Evolutionary conservation across 2,888 invertebrate genomes (phyloP), one percentile per base, ranked within the genome.

Genomic region (Tetheella fluctuosa): DNA sequence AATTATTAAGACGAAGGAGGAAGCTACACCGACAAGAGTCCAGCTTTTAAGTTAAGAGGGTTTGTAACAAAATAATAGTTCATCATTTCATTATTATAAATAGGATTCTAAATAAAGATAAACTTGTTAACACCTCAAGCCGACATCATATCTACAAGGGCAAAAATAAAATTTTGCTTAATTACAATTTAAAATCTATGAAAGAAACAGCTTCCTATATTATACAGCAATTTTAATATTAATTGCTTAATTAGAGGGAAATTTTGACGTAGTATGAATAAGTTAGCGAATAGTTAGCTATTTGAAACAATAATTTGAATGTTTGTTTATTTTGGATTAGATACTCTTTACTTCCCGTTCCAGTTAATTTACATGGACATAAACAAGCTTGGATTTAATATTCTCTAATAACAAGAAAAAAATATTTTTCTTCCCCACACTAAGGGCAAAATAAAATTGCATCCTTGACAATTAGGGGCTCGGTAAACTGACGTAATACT

Each of bases 401-500:
- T 20, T 48, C 20, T 20, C 7, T 48, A 8, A 10, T 48, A 48
- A 48, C 42, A 48, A 42, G 17, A n/a, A 42, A 20, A 48, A 48
- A 39, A 34, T 10, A 15, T 10, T 20, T 17, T 42, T 42, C 10
- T 2, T 20, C 6, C 48, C 48, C 20, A 48, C 48, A 48, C 17
- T 48, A 48, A 48, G 48, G 48, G 48, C 48, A 48, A 20, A 48
- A 48, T 48, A 48, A 48, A 48, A 48, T 48, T 48, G 48, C 48
- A 48, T 48, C 48, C 48, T 48, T 48, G 20, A 48, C 48, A 48
- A 48, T 48, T 48, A 48, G 48, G 48, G 20, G 48, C 48, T 48
- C 48, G 48, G 48, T 20, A 48, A 20, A 48, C 48, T 20, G 48
- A 48, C 48, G 48, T 48, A 48, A 48, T 48, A 48, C 48, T 48